A percentile compares a stretch with the other conserved stretches of the same genome.
phyloP scores from a whole-genome alignment of 2,113 vertebrate species.

The Tachuris rubrigastra region DNA sequence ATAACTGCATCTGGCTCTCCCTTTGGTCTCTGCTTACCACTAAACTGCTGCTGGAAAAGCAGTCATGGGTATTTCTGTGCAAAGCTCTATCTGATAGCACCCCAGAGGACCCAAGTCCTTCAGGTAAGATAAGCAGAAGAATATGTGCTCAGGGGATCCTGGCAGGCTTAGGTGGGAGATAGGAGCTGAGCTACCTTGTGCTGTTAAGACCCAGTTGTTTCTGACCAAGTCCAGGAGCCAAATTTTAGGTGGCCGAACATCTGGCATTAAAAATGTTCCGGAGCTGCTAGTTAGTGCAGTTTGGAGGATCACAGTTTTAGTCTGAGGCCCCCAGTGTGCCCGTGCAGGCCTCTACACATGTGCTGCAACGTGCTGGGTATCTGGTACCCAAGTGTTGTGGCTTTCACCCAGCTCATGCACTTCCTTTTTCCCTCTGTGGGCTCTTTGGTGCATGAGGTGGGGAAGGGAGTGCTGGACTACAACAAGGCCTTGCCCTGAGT shows the following conservation, averaged over 20 bases:
- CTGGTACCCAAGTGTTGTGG: background rate
- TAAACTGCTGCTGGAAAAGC: background rate
- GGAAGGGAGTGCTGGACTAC: background rate
- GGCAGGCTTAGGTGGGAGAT: background rate
- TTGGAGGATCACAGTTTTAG: background rate
- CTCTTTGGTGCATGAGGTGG: background rate
- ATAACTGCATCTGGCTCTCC: background rate
- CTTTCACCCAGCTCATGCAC: background rate
- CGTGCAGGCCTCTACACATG: fast-evolving
- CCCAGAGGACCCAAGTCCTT: background rate
- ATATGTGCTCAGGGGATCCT: background rate
- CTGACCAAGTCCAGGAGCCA: background rate
- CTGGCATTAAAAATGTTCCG: background rate
- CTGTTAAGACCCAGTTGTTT: background rate
- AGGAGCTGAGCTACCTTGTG: background rate
- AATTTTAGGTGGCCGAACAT: background rate
- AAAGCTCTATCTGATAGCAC: background rate
- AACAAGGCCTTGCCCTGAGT: background rate
- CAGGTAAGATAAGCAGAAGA: background rate
- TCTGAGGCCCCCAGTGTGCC: background rate
- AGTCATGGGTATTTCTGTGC: background rate
- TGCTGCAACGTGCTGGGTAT: background rate
- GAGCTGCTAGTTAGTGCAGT: background rate
- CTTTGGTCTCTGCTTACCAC: background rate
- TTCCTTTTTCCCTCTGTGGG: background rate